Conservation (phyloP, 2,797 vertebrate species). For the Erethizon dorsatum region DNA sequence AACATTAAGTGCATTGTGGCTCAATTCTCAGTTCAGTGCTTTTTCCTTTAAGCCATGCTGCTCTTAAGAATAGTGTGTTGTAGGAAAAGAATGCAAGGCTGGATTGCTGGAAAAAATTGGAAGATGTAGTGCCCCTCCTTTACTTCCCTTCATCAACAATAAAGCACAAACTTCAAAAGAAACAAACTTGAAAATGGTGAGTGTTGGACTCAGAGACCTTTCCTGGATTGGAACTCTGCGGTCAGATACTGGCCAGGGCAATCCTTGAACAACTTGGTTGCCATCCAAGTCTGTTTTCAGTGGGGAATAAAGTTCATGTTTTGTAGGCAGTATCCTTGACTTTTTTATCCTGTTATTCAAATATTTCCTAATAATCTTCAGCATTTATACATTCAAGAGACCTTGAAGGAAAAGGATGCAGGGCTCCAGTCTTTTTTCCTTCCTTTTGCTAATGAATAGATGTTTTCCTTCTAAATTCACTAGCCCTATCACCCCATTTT, state of each 20-base stretch:
- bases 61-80: conserved; percentile 24
- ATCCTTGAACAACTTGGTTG: conserved; percentile 79
- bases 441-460: conserved; percentile 85
- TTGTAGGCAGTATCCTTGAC: conserved; percentile 84
- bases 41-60: not conserved
- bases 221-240: conserved; percentile 59
- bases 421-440: conserved; percentile 81
- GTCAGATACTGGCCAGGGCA: conserved; percentile 67
- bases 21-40: not conserved
- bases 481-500: conserved; percentile 66
- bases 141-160: conserved; percentile 79
- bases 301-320: conserved; percentile 83
- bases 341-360: conserved; percentile 87
- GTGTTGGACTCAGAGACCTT: conserved; percentile 39
- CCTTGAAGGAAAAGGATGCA: conserved; percentile 84
- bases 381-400: conserved; percentile 82
- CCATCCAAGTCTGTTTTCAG: conserved; percentile 83
- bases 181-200: conserved; percentile 74
- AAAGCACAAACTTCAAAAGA: conserved; percentile 78
- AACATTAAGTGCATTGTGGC: not conserved
- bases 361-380: conserved; percentile 85
- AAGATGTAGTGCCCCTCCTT: conserved; percentile 46
- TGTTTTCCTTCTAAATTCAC: conserved; percentile 84
- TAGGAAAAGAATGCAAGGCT: conserved; percentile 38
- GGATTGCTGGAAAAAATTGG: not conserved